Evolutionary conservation across 2,113 vertebrate genomes (phyloP).

Genomic region (Nothocercus julius): DNA sequence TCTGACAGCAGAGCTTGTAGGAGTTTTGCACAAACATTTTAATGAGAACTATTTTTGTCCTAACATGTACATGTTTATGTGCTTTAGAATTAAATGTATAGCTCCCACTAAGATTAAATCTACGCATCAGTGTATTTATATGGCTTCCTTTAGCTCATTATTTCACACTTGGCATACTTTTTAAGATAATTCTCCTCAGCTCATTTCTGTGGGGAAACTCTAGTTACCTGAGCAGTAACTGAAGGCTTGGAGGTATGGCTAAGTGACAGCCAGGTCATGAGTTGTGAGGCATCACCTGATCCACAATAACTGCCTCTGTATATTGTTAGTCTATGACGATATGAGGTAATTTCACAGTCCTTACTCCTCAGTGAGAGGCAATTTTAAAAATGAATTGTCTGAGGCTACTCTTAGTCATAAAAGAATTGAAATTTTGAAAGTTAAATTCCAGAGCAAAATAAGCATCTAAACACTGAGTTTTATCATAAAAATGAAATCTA

Average conservation of each 20-base stretch:
- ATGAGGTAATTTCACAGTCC: background rate
- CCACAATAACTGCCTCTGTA: background rate
- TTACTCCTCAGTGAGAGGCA: background rate
- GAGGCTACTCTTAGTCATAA: background rate
- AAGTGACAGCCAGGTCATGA: background rate
- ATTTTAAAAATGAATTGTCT: background rate
- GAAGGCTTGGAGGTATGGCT: background rate
- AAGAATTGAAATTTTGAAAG: background rate
- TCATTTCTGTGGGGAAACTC: background rate
- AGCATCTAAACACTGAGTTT: too few species aligned
- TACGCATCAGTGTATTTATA: background rate
- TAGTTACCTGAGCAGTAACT: background rate
- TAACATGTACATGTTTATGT: background rate
- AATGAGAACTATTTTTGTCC: background rate
- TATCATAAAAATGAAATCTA: background rate
- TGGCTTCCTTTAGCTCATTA: background rate
- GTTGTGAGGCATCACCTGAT: background rate
- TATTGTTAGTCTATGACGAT: background rate
- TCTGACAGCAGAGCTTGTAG: background rate
- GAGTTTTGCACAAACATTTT: background rate
- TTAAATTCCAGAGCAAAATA: background rate
- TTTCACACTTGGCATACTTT: background rate
- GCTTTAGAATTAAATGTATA: background rate
- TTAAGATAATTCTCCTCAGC: background rate
- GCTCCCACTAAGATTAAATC: background rate